Evolutionary conservation across 2,113 vertebrate genomes (phyloP), one percentile per base, ranked within the genome.

Genomic region (Gobius niger): DNA sequence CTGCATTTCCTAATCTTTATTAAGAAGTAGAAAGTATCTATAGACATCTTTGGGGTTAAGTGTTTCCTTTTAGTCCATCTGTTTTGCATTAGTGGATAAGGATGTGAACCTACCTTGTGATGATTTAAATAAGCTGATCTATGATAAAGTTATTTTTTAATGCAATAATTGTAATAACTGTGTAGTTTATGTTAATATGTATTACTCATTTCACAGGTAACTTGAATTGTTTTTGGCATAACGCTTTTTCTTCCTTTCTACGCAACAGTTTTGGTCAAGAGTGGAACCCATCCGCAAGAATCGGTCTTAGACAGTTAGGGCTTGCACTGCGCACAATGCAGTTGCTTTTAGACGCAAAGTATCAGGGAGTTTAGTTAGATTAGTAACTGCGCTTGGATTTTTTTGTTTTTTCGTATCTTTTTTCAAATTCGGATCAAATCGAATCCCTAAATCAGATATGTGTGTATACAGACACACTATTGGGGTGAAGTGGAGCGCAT

Each of bases 261-360:
- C 85, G 84, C 83, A 78, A 77, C 89, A 85, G 82, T 87, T 88
- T 86, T 83, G 87, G 78, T 73, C 88, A 91, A 91, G 82, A 85
- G 80, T 87, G 84, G 86, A 87, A 69, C 72, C 76, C 89, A 50
- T 69, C 82, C 68, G 73, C 89, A 82, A 81, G 78, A 93, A 78
- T 81, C 88, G 85, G 68, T 85, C 19, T 83, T 91, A 96, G 94
- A 84, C 80, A 96, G 95, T 78, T 84, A 96, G 95, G 95, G 94
- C 64, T 70, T 64, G 90, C 90, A 89, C 94, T 95, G 95, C 94
- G 94, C 94, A 95, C 95, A 96, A 96, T 95, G 95, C 95, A 91
- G 86, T 92, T 89, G 94, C 94, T 91, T 65, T 94, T 94, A 95
- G 93, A 92, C 87, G 85, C 88, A 92, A 88, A 92, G 92, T 94